Evolutionary conservation across 1,140 invertebrate genomes (phyloP).

Genomic region (Callitettix versicolor): DNA sequence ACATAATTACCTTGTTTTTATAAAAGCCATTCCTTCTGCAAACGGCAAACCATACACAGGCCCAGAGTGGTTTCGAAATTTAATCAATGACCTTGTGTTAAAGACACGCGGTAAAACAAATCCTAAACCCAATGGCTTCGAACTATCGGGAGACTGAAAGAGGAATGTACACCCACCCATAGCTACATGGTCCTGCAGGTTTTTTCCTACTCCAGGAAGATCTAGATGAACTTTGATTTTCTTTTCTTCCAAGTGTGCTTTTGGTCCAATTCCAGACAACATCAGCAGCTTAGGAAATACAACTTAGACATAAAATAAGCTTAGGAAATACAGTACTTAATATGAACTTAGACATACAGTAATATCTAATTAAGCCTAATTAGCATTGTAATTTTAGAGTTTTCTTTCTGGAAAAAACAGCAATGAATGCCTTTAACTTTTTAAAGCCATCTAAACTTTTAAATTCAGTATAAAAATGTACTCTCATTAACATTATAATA

Average conservation of each 20-base stretch:
- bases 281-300: conserved; percentile 52
- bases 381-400: too few species aligned
- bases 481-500: too few species aligned
- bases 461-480: too few species aligned
- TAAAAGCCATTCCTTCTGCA: conserved; percentile 63
- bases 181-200: conserved; percentile 68
- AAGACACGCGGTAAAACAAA: conserved; percentile 48
- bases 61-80: conserved; percentile 43
- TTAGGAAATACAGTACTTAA: too few species aligned
- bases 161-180: conserved; percentile 48
- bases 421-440: too few species aligned
- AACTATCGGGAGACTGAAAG: conserved; percentile 37
- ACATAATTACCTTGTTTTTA: conserved; percentile 51
- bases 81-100: conserved; percentile 40
- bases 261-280: conserved; percentile 65
- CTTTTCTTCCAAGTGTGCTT: conserved; percentile 39
- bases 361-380: too few species aligned
- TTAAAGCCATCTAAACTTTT: too few species aligned
- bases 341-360: too few species aligned
- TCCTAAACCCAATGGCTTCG: conserved; percentile 37
- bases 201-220: conserved; percentile 64
- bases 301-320: background rate
- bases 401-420: too few species aligned
- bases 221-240: conserved; percentile 44
- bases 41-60: conserved; percentile 53